Conservation (phyloP, 2,797 vertebrate species). For the Ctenochaetus hawaiiensis region DNA sequence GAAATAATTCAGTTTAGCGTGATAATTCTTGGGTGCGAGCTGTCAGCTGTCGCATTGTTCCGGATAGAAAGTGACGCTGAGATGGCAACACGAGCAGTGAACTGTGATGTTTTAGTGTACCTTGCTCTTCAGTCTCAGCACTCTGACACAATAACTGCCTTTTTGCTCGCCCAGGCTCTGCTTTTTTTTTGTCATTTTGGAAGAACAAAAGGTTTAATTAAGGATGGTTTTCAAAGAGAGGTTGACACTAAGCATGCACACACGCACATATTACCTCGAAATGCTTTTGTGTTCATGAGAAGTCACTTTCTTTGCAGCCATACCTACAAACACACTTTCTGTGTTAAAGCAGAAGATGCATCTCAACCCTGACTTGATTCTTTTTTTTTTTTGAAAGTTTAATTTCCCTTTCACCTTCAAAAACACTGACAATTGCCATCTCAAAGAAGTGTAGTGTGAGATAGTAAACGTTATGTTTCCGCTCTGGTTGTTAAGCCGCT, state of each 20-base stretch:
- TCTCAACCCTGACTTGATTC: constrained; percentile 28
- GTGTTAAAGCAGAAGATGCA: constrained; percentile 24
- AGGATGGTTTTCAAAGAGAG: constrained; percentile 73
- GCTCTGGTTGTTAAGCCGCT: constrained; percentile 66
- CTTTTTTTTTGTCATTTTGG: constrained; percentile 64
- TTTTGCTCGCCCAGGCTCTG: constrained; percentile 67
- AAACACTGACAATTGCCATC: constrained; percentile 54
- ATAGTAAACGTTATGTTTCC: constrained; percentile 44
- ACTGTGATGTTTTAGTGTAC: constrained; percentile 88
- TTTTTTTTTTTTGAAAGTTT: constrained; percentile 23
- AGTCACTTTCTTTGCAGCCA: constrained; percentile 31
- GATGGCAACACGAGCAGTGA: constrained; percentile 87
- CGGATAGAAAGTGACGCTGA: constrained; percentile 86
- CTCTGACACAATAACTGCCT: constrained; percentile 83
- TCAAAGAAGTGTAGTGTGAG: constrained; percentile 23
- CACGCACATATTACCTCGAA: constrained; percentile 50
- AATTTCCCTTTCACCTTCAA: constrained; percentile 24
- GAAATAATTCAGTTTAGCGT: constrained; percentile 95
- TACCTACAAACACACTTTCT: constrained; percentile 47
- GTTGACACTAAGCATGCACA: constrained; percentile 61
- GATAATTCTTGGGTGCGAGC: constrained; percentile 91
- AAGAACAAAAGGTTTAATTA: constrained; percentile 86
- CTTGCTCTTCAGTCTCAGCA: constrained; percentile 74
- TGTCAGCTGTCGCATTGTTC: constrained; percentile 94
- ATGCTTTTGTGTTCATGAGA: constrained; percentile 43